These are phyloP conservation scores for Caenorhabditis virilis DNA, from an alignment of 2,888 invertebrate genomes.

Conservation along the genomic window DNA sequence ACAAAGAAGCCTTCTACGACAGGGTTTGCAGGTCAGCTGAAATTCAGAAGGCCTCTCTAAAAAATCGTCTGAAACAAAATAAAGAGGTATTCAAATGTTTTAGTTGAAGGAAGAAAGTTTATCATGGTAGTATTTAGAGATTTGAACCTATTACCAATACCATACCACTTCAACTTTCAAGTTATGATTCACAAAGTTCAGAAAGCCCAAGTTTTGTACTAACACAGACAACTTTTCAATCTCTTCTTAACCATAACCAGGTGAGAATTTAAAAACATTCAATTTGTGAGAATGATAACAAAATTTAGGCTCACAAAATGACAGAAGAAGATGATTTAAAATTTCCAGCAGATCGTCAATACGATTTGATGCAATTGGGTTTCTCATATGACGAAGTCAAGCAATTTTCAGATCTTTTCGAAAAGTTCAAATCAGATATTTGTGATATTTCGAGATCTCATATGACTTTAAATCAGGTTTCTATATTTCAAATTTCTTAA, in stretches of 20 bases:
- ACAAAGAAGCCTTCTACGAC: conserved; percentile 49
- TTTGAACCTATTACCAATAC: no score
- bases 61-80: conserved; percentile 53
- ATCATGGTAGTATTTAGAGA: no score
- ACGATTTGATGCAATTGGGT: conserved; percentile 48
- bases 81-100: conserved; percentile 34
- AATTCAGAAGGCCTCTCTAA: conserved; percentile 52
- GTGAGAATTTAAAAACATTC: no score
- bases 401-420: conserved; percentile 43
- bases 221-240: conserved; percentile 33
- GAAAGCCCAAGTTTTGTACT: conserved; percentile 23
- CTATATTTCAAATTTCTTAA: no score
- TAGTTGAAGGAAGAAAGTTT: no score
- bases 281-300: no score
- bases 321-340: conserved; percentile 28
- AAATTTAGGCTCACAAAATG: not conserved
- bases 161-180: no score
- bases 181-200: conserved; percentile 1
- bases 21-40: conserved; percentile 53
- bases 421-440: conserved; percentile 36
- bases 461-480: conserved; percentile 13
- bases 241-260: conserved; percentile 16
- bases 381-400: conserved; percentile 51
- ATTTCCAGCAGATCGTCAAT: conserved; percentile 46
- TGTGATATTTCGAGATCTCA: conserved; percentile 22